phyloP scores from a whole-genome alignment of 2,797 vertebrate genomes.

The Pseudochirops corinnae region DNA sequence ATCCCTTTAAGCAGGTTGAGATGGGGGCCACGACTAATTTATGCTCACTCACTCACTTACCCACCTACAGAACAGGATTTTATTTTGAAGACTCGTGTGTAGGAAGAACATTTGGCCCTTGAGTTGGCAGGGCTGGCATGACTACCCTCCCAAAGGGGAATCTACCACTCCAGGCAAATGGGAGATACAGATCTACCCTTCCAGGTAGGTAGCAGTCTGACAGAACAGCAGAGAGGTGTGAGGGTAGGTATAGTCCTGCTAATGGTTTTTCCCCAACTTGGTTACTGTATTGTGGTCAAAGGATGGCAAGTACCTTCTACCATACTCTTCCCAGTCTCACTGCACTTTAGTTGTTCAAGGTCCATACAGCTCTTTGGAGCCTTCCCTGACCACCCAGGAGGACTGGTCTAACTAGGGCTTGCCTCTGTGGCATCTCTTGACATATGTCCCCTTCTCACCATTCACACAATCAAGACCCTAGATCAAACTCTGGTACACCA shows the following conservation, averaged over 20 bases:
- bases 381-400: neutral
- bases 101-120: constrained; percentile 66
- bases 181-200: neutral
- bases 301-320: neutral
- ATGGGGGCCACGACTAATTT: constrained; percentile 68
- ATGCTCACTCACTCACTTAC: constrained; percentile 55
- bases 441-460: neutral
- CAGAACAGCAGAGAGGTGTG: neutral
- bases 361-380: no score
- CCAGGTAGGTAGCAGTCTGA: neutral
- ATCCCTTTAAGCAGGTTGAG: constrained; percentile 56
- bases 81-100: constrained; percentile 62
- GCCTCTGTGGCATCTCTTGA: neutral
- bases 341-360: neutral
- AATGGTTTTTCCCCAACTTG: neutral
- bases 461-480: neutral
- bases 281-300: accelerated
- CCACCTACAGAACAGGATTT: constrained; percentile 60
- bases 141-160: constrained; percentile 1
- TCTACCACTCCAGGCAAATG: neutral
- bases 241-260: neutral
- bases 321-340: neutral
- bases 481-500: neutral
- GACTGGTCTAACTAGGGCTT: neutral
- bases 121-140: constrained; percentile 53